Conservation (phyloP, 2,888 invertebrate genomes). For the Lochmaea capreae region DNA sequence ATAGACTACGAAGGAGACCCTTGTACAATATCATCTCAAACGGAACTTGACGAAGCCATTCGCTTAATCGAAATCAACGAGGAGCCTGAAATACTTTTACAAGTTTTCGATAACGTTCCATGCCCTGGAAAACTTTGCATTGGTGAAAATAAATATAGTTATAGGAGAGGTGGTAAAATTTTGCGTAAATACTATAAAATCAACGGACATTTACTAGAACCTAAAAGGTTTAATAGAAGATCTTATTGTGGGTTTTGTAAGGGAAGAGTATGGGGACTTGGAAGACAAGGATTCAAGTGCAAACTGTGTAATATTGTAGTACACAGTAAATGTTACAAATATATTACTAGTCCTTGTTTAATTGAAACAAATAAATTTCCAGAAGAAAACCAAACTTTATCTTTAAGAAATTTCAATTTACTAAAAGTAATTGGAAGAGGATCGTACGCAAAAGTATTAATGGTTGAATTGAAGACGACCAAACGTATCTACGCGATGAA, state of each 20-base stretch:
- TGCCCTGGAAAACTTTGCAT: neutral
- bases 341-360: slow-evolving; percentile 91
- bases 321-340: slow-evolving; percentile 99
- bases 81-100: neutral
- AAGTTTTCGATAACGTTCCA: slow-evolving; percentile 1
- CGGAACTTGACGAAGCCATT: slow-evolving; percentile 17
- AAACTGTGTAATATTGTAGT: slow-evolving; percentile 98
- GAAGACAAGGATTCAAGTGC: slow-evolving; percentile 98
- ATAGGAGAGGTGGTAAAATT: slow-evolving; percentile 95
- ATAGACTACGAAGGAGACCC: slow-evolving; percentile 12
- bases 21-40: slow-evolving; percentile 20
- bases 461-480: slow-evolving; percentile 96
- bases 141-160: slow-evolving; percentile 71
- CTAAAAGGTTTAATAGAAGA: slow-evolving; percentile 97
- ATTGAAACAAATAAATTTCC: slow-evolving; percentile 69
- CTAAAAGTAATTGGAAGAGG: slow-evolving; percentile 98
- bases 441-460: slow-evolving; percentile 98
- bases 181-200: slow-evolving; percentile 99
- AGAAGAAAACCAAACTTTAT: slow-evolving; percentile 79
- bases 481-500: slow-evolving; percentile 99
- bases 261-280: slow-evolving; percentile 99
- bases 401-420: slow-evolving; percentile 95
- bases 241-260: slow-evolving; percentile 98
- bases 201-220: slow-evolving; percentile 99
- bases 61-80: slow-evolving; percentile 6